Evolutionary conservation across 2,888 invertebrate genomes (phyloP).

Genomic region (Trisateles emortualis): DNA sequence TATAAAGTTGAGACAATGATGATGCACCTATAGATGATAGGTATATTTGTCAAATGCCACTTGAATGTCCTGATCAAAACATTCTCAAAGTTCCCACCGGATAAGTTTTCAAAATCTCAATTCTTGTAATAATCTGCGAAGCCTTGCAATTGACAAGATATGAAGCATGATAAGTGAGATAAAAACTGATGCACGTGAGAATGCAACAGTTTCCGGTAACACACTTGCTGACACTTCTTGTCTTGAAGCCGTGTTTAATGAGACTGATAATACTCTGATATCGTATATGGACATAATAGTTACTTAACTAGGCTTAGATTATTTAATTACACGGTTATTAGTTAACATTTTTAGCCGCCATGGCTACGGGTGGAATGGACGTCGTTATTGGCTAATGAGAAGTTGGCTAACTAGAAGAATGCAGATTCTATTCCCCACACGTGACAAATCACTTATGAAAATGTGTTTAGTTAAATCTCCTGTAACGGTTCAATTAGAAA

Average conservation of each 20-base stretch:
- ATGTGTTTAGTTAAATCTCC: too few relatives aligned
- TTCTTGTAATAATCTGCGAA: constrained; percentile 29
- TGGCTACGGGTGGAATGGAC: too few relatives aligned
- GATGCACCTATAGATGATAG: too few relatives aligned
- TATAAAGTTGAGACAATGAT: too few relatives aligned
- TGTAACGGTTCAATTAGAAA: too few relatives aligned
- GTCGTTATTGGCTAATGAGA: too few relatives aligned
- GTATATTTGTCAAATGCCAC: background rate
- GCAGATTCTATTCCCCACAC: too few relatives aligned
- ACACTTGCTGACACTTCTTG: constrained; percentile 20
- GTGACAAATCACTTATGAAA: too few relatives aligned
- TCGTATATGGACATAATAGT: constrained; percentile 11
- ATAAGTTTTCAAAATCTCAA: constrained; percentile 8
- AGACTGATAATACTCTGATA: constrained; percentile 22
- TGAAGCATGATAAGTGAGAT: constrained; percentile 37
- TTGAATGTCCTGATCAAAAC: background rate
- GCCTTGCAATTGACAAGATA: constrained; percentile 28
- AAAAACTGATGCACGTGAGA: constrained; percentile 62
- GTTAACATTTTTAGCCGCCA: too few relatives aligned
- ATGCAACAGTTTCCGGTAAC: constrained; percentile 59
- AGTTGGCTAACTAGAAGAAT: too few relatives aligned
- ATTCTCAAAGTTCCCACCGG: too few relatives aligned
- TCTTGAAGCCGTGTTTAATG: constrained; percentile 15
- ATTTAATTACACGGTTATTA: constrained; percentile 14
- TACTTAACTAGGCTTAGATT: constrained; percentile 11